Percentiles rank a stretch among this genome's conserved stretches.
These are phyloP conservation scores for Nezara viridula DNA, from an alignment of 2,888 invertebrate species.

Conservation along the genomic window DNA sequence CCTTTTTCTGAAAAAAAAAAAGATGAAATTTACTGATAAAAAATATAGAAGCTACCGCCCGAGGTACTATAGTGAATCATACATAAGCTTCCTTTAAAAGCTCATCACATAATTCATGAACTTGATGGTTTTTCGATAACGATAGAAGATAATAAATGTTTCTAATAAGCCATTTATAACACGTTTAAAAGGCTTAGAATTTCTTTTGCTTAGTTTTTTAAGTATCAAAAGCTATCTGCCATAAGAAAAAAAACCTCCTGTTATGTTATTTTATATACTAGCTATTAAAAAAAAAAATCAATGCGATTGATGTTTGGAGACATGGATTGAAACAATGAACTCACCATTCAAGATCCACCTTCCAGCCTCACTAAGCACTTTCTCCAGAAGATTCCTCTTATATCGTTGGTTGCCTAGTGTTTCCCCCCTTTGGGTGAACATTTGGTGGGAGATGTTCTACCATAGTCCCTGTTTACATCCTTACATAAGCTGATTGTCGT, in stretches of 20 bases:
- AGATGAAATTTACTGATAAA: too few species aligned
- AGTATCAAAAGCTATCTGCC: background rate
- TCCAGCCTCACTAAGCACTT: slow-evolving; percentile 5
- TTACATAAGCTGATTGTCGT: slow-evolving; percentile 38
- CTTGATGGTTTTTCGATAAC: background rate
- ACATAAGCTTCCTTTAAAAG: too few species aligned
- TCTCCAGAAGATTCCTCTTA: slow-evolving; percentile 29
- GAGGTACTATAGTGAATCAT: too few species aligned
- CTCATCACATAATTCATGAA: background rate
- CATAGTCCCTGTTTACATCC: slow-evolving; percentile 15
- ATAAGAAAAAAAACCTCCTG: background rate
- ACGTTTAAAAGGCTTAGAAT: background rate
- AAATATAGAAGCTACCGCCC: too few species aligned
- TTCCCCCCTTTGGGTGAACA: background rate
- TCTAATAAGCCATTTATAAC: background rate
- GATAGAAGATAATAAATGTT: background rate
- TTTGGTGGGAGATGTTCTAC: slow-evolving; percentile 9
- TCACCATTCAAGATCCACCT: background rate
- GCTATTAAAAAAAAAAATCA: background rate
- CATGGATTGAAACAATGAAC: background rate
- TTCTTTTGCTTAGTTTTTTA: background rate
- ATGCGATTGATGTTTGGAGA: background rate
- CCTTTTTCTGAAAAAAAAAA: too few species aligned
- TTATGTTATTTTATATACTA: background rate
- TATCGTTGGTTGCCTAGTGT: slow-evolving; percentile 8